Base-by-base conservation (phyloP, 2,113 vertebrate species). In the Anguilla rostrata region DNA sequence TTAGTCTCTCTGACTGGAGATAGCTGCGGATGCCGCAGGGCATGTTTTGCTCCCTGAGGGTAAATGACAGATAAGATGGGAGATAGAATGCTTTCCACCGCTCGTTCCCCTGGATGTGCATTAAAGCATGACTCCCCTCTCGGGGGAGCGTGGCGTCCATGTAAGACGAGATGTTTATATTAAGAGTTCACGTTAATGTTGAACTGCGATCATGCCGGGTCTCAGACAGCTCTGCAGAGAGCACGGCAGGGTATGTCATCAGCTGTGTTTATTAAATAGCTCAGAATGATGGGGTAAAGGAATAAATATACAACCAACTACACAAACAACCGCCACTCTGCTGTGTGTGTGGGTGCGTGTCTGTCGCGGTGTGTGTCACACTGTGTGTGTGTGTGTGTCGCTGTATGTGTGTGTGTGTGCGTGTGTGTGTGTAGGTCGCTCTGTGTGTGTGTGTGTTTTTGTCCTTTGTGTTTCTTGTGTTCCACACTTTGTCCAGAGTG, bases 301-400 rank as follows among this genome's bases (percentile, higher is more conserved):
- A 20, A 66, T 66, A 66, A 5, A 66, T 66, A 66, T 22, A 66
- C 60, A 66, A 66, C 18, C 8, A 7, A 66, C 20, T 22, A 66
- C 85, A 90, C 11, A 80, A 83, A 57, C 84, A 66, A 41, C 66
- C 49, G 12, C 8, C 7, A 86, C 81, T 56, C n/a, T 39, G 80
- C 82, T 29, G 39, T 26, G 29, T 78, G 40, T 60, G 46, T 43
- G 53, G 85, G 86, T 83, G 83, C 87, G 87, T 87, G 84, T 71
- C 26, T 71, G 63, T 71, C 22, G 3, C 43, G 9, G 56, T 60
- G 56, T n/a, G 63, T n/a, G 20, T n/a, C 5, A 7, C 20, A 15
- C 20, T 71, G 3, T 71, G 63, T 71, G 63, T 71, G 63, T 26
- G 7, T 22, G 63, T 22, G 26, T 71, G 63, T 22, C 22, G 5